Evolutionary conservation across 2,797 vertebrate genomes (phyloP).

Genomic region (Enteromius trimaculatus): DNA sequence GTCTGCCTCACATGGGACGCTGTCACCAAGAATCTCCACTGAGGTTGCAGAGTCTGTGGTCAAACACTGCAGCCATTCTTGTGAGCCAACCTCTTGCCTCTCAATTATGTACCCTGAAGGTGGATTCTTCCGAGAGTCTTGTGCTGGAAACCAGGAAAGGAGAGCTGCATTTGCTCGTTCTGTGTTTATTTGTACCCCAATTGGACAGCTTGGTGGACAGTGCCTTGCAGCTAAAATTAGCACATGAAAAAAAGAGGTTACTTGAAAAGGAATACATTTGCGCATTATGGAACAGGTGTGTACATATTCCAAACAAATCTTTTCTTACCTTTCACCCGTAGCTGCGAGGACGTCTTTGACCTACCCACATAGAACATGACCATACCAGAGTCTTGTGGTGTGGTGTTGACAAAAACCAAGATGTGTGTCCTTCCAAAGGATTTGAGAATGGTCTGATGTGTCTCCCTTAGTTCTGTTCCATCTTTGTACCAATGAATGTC

Average conservation of each 20-base stretch:
- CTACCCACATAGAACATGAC: slow-evolving; percentile 88
- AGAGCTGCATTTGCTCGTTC: slow-evolving; percentile 87
- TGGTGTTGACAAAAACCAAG: slow-evolving; percentile 93
- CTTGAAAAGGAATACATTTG: background rate
- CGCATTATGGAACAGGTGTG: background rate
- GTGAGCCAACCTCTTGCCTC: slow-evolving; percentile 85
- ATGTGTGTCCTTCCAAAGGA: slow-evolving; percentile 94
- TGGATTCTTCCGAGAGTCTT: slow-evolving; percentile 81
- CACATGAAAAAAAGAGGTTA: background rate
- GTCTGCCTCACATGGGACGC: slow-evolving; percentile 88
- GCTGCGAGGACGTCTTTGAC: slow-evolving; percentile 91
- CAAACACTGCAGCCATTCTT: slow-evolving; percentile 93
- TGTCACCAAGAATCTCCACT: slow-evolving; percentile 91
- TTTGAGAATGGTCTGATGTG: slow-evolving; percentile 87
- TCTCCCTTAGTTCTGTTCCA: slow-evolving; percentile 84
- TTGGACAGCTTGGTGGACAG: slow-evolving; percentile 85
- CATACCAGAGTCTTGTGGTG: slow-evolving; percentile 88
- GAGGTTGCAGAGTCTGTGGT: slow-evolving; percentile 87
- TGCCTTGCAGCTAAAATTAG: slow-evolving; percentile 83
- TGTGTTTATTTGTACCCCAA: slow-evolving; percentile 87
- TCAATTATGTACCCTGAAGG: slow-evolving; percentile 89
- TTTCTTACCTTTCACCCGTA: slow-evolving; percentile 91
- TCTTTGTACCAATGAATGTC: slow-evolving; percentile 91
- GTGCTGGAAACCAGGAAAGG: slow-evolving; percentile 88
- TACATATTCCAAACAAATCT: background rate